Evolutionary conservation across 2,113 vertebrate genomes (phyloP).

Genomic region (Rhizomys pruinosus): DNA sequence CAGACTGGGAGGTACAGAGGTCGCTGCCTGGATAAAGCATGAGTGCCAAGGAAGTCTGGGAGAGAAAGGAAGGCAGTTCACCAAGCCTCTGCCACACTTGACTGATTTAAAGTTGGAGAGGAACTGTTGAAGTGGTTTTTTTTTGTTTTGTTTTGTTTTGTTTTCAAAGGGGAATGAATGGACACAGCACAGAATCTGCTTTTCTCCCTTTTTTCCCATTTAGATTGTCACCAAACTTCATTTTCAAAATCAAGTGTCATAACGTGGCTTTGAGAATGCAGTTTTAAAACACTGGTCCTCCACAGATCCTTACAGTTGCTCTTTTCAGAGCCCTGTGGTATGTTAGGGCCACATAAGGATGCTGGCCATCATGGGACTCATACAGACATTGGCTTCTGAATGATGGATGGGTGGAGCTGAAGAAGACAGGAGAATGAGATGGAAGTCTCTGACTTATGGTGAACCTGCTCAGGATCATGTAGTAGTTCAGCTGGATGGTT

Average conservation of each 20-base stretch:
- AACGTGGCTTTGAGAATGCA: neutral
- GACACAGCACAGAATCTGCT: neutral
- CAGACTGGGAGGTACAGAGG: rapidly evolving
- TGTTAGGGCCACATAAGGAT: neutral
- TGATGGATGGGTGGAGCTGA: neutral
- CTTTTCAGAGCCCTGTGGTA: neutral
- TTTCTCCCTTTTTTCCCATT: neutral
- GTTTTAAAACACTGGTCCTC: neutral
- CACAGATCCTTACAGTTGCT: neutral
- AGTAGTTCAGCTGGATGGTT: neutral
- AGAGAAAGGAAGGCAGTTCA: too few relatives aligned
- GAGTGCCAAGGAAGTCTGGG: neutral
- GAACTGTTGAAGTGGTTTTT: too few relatives aligned
- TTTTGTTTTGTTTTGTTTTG: neutral
- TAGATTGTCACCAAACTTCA: neutral
- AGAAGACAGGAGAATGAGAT: neutral
- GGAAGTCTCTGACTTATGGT: neutral
- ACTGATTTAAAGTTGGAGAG: neutral
- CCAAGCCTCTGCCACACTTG: neutral
- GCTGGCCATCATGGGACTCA: neutral
- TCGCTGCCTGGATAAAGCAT: too few relatives aligned
- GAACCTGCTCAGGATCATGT: neutral
- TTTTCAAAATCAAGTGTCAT: conserved; percentile 30
- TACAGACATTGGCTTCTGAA: neutral
- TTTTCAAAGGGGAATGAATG: neutral